A percentile compares a stretch with the other conserved stretches of the same genome.
Conservation (phyloP, 2,888 invertebrate species). For the Pollenia labialis region DNA sequence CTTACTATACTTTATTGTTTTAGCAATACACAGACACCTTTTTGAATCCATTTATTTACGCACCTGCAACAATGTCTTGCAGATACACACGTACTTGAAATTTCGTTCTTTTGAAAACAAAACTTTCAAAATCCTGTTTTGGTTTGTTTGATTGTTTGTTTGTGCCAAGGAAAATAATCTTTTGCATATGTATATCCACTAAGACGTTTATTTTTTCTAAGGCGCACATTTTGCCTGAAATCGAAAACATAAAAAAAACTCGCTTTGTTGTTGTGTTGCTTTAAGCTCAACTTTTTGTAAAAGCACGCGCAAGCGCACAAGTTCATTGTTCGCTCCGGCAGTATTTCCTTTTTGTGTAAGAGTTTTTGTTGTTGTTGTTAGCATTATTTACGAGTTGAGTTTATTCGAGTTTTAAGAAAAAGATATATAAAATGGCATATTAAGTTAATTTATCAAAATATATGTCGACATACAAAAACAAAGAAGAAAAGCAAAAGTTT, state of each 20-base stretch:
- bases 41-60: conserved; percentile 67
- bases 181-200: conserved; percentile 58
- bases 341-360: conserved; percentile 32
- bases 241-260: conserved; percentile 33
- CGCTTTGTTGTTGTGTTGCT: conserved; percentile 11
- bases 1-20: conserved; percentile 18
- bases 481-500: conserved; percentile 1
- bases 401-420: conserved; percentile 45
- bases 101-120: conserved; percentile 25
- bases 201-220: neutral
- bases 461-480: neutral
- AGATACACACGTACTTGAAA: conserved; percentile 26
- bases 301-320: conserved; percentile 68
- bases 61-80: conserved; percentile 71
- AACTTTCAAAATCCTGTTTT: conserved; percentile 54
- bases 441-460: conserved; percentile 67
- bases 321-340: conserved; percentile 65
- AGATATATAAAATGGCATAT: conserved; percentile 42
- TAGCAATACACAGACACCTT: conserved; percentile 52
- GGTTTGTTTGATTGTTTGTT: neutral
- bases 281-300: conserved; percentile 17
- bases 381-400: conserved; percentile 70
- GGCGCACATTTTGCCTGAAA: conserved; percentile 43
- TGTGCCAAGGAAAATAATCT: conserved; percentile 26
- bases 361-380: conserved; percentile 7